Evolutionary conservation across 2,113 vertebrate species (phyloP).

Genomic region (Oryzias celebensis): DNA sequence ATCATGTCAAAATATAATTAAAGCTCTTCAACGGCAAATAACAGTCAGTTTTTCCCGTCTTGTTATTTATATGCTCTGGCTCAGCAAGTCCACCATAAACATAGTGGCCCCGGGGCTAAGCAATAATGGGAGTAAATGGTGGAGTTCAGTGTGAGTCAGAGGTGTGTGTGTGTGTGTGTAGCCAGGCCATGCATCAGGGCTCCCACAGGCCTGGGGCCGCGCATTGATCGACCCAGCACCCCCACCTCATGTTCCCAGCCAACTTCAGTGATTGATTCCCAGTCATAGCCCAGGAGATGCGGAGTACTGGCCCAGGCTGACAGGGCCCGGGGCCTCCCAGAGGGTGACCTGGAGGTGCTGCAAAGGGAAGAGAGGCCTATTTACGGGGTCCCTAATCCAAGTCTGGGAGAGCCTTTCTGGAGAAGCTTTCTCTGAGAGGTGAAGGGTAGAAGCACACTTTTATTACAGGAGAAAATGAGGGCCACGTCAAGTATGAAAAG

Average conservation of each 20-base stretch:
- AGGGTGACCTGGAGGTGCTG: conserved; percentile 60
- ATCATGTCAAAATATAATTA: conserved; percentile 35
- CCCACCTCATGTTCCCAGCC: conserved; percentile 60
- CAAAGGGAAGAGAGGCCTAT: conserved; percentile 37
- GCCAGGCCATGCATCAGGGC: conserved; percentile 68
- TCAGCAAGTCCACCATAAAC: conserved; percentile 41
- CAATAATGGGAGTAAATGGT: conserved; percentile 57
- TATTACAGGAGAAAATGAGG: conserved; percentile 70
- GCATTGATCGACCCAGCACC: conserved; percentile 65
- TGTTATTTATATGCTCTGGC: conserved; percentile 49
- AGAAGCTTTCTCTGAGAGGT: conserved; percentile 46
- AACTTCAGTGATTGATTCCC: conserved; percentile 74
- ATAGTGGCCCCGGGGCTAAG: conserved; percentile 45
- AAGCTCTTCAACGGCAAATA: conserved; percentile 32
- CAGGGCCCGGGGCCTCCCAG: conserved; percentile 60
- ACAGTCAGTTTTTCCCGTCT: conserved; percentile 28
- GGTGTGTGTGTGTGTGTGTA: conserved; percentile 52
- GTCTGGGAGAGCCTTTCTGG: conserved; percentile 62
- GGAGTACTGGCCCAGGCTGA: conserved; percentile 48
- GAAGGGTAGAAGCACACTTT: conserved; percentile 49
- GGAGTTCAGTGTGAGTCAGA: conserved; percentile 59
- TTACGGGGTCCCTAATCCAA: conserved; percentile 55
- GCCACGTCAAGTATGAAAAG: conserved; percentile 39
- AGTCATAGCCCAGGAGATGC: conserved; percentile 73
- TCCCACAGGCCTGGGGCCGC: conserved; percentile 65